Evolutionary conservation across 2,797 vertebrate species (phyloP).

Genomic region (Natrix natrix): DNA sequence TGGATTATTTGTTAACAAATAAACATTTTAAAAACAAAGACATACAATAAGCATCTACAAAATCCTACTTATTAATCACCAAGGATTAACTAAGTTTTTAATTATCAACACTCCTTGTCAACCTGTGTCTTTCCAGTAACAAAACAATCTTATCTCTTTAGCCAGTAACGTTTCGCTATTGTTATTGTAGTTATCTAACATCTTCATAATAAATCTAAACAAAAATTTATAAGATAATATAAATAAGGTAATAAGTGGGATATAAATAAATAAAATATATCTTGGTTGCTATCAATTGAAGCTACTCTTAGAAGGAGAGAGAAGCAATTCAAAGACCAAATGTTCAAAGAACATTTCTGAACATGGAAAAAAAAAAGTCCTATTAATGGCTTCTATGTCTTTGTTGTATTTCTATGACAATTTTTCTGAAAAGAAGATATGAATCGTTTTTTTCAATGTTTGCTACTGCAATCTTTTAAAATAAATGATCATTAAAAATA

Average conservation of each 20-base stretch:
- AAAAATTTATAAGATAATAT: background rate
- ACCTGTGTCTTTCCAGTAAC: no score
- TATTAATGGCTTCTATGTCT: background rate
- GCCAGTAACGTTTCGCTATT: no score
- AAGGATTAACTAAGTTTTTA: no score
- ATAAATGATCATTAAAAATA: background rate
- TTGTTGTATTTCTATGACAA: background rate
- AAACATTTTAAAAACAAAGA: no score
- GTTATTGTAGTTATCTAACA: no score
- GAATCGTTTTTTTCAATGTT: background rate
- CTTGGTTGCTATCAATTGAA: background rate
- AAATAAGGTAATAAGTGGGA: background rate
- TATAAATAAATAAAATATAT: background rate
- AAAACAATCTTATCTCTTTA: no score
- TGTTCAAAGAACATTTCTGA: background rate
- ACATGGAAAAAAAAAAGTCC: background rate
- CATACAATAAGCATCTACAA: no score
- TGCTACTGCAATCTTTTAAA: background rate
- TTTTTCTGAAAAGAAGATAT: background rate
- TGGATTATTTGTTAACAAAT: no score
- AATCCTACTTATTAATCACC: no score
- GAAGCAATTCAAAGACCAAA: background rate
- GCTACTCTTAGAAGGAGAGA: background rate
- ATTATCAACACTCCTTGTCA: no score
- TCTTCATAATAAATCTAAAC: no score